phyloP scores from a whole-genome alignment of 2,888 invertebrate genomes.

The Leptopilina drosophilae region DNA sequence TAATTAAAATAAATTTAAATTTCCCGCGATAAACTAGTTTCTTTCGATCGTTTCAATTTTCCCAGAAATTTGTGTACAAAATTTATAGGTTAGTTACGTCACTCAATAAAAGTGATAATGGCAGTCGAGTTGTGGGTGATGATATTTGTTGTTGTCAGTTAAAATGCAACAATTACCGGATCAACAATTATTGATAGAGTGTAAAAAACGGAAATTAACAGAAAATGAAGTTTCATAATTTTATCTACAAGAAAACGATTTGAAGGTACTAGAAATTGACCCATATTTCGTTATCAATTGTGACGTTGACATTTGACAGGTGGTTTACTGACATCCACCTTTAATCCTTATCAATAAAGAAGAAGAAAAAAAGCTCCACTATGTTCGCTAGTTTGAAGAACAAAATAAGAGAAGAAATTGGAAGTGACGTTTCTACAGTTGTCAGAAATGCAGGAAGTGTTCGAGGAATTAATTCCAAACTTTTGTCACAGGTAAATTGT shows the following conservation, averaged over 20 bases:
- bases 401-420: slow-evolving; percentile 93
- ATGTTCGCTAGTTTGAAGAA: slow-evolving; percentile 94
- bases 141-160: slow-evolving; percentile 5
- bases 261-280: slow-evolving; percentile 33
- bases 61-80: neutral
- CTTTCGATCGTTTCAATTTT: neutral
- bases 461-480: slow-evolving; percentile 70
- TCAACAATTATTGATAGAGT: slow-evolving; percentile 1
- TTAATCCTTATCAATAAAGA: slow-evolving; percentile 20
- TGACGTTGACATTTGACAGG: slow-evolving; percentile 64
- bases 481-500: slow-evolving; percentile 71
- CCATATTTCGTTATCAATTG: slow-evolving; percentile 45
- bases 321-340: slow-evolving; percentile 49
- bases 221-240: neutral
- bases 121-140: neutral
- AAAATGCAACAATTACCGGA: slow-evolving; percentile 18
- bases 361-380: slow-evolving; percentile 42
- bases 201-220: neutral
- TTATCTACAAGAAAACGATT: neutral
- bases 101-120: neutral
- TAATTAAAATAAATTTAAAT: neutral
- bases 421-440: slow-evolving; percentile 84
- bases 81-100: slow-evolving; percentile 35
- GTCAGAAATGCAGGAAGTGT: slow-evolving; percentile 72
- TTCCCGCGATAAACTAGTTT: slow-evolving; percentile 33